Evolutionary conservation across 2,113 vertebrate genomes (phyloP).

Genomic region (Petrocephalus microphthalmus): DNA sequence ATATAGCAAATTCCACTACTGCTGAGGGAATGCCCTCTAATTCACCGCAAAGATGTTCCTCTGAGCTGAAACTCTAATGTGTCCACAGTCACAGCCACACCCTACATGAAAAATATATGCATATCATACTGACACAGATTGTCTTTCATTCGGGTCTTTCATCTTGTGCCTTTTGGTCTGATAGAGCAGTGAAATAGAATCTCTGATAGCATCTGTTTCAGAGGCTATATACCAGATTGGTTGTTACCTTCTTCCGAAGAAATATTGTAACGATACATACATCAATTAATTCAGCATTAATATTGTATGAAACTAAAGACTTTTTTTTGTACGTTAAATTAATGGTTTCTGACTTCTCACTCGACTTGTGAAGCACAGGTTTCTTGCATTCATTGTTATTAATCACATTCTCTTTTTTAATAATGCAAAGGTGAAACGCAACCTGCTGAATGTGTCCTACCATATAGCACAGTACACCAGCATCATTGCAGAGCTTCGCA

Average conservation of each 20-base stretch:
- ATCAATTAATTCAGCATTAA: background rate
- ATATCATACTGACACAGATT: background rate
- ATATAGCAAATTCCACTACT: background rate
- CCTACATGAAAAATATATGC: background rate
- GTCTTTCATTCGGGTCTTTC: background rate
- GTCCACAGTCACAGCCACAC: background rate
- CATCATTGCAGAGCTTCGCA: conserved; percentile 42
- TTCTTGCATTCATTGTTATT: background rate
- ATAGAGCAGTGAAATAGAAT: no score
- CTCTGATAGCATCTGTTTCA: no score
- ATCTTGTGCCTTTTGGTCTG: no score
- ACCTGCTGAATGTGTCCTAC: conserved; percentile 49
- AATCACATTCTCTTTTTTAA: background rate
- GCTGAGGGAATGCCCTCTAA: background rate
- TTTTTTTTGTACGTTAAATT: background rate
- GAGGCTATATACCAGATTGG: no score
- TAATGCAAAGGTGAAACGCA: conserved; percentile 52
- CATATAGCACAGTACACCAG: conserved; percentile 45
- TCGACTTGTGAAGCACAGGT: background rate
- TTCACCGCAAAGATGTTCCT: background rate
- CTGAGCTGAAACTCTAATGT: background rate
- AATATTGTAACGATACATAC: background rate
- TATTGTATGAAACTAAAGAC: background rate
- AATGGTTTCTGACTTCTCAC: background rate
- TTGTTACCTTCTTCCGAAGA: no score